These are phyloP conservation scores for Apodemus agrarius DNA, from an alignment of 2,797 vertebrate species.

Conservation along the genomic window DNA sequence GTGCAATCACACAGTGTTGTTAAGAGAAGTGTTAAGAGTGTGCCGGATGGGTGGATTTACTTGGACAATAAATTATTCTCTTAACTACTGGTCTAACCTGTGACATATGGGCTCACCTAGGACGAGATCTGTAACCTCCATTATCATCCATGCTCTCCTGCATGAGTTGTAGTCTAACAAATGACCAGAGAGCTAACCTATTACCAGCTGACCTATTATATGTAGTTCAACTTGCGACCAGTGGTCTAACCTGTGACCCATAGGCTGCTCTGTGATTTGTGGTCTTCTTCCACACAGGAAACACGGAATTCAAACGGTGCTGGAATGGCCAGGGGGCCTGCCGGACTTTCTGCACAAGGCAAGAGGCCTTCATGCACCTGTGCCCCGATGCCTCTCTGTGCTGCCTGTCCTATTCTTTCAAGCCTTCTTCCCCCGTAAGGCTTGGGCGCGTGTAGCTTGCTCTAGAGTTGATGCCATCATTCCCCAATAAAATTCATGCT, in stretches of 20 bases:
- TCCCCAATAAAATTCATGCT: conserved; percentile 66
- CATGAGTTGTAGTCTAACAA: neutral
- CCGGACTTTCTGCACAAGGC: conserved; percentile 54
- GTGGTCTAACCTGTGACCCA: neutral
- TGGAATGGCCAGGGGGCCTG: conserved; percentile 77
- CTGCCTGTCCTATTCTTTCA: conserved; percentile 17
- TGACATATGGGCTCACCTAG: neutral
- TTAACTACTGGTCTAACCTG: neutral
- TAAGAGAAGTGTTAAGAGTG: neutral
- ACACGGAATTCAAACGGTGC: conserved; percentile 74
- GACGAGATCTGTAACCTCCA: neutral
- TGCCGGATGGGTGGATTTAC: neutral
- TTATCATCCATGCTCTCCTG: neutral
- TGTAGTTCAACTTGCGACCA: neutral
- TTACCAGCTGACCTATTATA: neutral
- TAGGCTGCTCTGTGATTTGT: conserved; percentile 8
- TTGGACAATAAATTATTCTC: neutral
- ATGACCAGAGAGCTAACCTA: neutral
- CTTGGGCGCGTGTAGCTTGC: neutral
- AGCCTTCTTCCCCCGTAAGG: fast-evolving
- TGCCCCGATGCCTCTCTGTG: conserved; percentile 68
- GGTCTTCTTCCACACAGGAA: conserved; percentile 65
- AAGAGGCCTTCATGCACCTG: conserved; percentile 73
- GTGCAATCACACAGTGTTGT: neutral
- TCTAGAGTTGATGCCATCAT: neutral